Conservation (phyloP, 2,888 invertebrate genomes). For the Coremacera marginata region DNA sequence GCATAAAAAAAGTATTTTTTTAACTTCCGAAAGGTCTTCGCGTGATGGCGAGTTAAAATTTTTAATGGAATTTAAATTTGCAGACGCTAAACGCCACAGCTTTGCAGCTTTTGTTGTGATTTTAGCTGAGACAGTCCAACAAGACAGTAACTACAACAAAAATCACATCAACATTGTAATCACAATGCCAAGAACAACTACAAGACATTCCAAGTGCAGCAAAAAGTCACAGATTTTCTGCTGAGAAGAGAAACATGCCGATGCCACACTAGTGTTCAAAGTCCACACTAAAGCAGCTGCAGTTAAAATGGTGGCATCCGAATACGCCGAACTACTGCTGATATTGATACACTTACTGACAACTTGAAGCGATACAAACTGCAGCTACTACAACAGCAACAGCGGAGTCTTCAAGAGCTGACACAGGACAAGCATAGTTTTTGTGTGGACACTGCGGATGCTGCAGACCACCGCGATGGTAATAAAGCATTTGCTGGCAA, state of each 20-base stretch:
- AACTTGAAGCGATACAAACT: not conserved
- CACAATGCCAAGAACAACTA: not conserved
- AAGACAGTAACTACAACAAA: not conserved
- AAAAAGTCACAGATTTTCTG: no score
- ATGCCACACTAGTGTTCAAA: no score
- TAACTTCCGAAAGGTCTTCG: constrained; percentile 2
- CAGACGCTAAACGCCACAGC: constrained; percentile 31
- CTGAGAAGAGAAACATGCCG: no score
- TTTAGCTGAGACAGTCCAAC: not conserved
- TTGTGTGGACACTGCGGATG: not conserved
- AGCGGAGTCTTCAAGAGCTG: not conserved
- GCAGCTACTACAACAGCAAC: not conserved
- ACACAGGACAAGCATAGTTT: constrained; percentile 12
- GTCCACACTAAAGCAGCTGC: not conserved
- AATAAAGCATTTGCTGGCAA: not conserved
- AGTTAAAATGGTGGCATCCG: not conserved
- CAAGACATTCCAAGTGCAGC: not conserved
- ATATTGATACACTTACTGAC: constrained; percentile 12
- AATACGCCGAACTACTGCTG: not conserved
- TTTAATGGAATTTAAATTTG: constrained; percentile 40
- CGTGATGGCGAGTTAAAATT: constrained; percentile 7
- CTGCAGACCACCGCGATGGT: not conserved
- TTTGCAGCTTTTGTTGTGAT: not conserved
- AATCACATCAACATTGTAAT: not conserved
- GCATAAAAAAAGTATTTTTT: not conserved